Evolutionary conservation across 2,888 invertebrate species (phyloP).

Genomic region (Yponomeuta cagnagella): DNA sequence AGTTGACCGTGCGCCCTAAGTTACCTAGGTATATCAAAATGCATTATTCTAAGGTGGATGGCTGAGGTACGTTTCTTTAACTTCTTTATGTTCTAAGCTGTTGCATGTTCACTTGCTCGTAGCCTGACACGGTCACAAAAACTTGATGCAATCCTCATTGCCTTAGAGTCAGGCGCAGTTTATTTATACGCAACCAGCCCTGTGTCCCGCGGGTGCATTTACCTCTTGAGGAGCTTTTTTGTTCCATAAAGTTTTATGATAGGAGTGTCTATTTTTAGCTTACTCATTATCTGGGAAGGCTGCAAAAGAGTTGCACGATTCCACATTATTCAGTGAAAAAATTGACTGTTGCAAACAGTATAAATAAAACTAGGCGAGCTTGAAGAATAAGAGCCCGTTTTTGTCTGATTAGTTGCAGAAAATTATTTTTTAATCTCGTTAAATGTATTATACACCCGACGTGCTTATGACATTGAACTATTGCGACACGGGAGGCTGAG

Average conservation of each 20-base stretch:
- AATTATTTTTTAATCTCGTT: too few relatives aligned
- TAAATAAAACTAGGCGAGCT: neutral
- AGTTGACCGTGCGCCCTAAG: neutral
- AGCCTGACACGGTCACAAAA: slow-evolving; percentile 26
- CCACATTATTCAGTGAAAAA: slow-evolving; percentile 9
- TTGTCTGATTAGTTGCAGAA: neutral
- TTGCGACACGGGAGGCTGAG: too few relatives aligned
- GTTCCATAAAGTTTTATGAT: slow-evolving; percentile 35
- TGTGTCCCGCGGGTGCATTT: slow-evolving; percentile 29
- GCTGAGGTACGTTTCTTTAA: neutral
- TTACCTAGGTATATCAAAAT: neutral
- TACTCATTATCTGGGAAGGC: slow-evolving; percentile 37
- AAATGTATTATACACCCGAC: too few relatives aligned
- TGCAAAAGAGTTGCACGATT: slow-evolving; percentile 16
- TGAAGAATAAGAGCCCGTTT: neutral
- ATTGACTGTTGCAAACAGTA: neutral
- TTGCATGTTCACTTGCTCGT: neutral
- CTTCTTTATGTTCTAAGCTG: slow-evolving; percentile 7
- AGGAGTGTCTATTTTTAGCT: slow-evolving; percentile 37
- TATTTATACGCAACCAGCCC: slow-evolving; percentile 33
- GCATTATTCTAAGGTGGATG: neutral
- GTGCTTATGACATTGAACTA: too few relatives aligned
- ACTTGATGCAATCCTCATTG: slow-evolving; percentile 33
- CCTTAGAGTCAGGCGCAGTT: slow-evolving; percentile 23
- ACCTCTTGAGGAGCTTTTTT: slow-evolving; percentile 32